phyloP scores from a whole-genome alignment of 2,113 vertebrate genomes.

The Microcebus murinus region DNA sequence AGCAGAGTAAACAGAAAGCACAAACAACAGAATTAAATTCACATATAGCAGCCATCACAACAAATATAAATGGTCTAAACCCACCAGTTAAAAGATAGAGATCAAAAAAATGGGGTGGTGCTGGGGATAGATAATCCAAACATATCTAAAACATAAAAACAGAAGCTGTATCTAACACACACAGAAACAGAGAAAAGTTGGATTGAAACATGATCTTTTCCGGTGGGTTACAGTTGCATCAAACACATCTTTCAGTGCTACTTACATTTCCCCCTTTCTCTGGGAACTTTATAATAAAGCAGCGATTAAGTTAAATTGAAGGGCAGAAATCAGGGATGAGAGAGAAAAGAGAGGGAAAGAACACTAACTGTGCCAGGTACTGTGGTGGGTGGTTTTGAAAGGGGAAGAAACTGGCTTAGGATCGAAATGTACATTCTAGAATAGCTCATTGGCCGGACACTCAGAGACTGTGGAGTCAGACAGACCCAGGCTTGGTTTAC shows the following conservation, averaged over 20 bases:
- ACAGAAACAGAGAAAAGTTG: not conserved
- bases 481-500: not conserved
- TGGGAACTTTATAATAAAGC: not conserved
- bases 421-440: not conserved
- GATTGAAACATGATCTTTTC: not conserved
- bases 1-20: not conserved
- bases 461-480: not conserved
- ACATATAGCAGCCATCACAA: not conserved
- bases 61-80: constrained; percentile 28
- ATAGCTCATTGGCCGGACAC: not conserved
- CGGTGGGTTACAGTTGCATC: not conserved
- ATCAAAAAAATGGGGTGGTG: not conserved
- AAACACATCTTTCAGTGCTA: not conserved
- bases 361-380: not conserved
- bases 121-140: not conserved
- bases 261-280: constrained; percentile 11
- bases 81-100: constrained; percentile 20
- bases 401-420: not conserved
- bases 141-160: not conserved
- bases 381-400: not conserved
- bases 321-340: not conserved
- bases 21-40: not conserved
- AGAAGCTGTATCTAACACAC: not conserved
- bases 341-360: not conserved
- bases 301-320: not conserved